Base-by-base conservation (phyloP, 2,113 vertebrate genomes). In the Strix uralensis region DNA sequence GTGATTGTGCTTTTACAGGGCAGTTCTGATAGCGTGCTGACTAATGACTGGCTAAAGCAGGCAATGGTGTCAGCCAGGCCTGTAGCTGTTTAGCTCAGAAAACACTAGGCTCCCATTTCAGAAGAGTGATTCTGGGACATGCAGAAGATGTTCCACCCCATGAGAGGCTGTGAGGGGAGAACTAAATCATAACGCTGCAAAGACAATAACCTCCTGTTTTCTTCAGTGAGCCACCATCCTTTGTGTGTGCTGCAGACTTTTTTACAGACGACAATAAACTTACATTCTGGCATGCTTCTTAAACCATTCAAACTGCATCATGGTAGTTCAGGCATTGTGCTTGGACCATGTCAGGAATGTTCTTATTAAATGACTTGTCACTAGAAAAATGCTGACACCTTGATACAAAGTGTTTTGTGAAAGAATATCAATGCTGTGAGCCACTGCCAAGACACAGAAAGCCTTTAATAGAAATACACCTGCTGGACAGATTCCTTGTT, bases 1-100 rank as follows among this genome's bases (percentile, higher is more conserved):
- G 69, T 93, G 93, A 92, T 92, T 2, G 2, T 96, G 81, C 89
- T 96, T 97, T 96, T 69, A 55, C 49, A 81, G 85, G 67, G 49
- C 74, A 85, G 92, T 95, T 89, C 46, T 92, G 87, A 85, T 86
- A 49, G 69, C 29, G 81, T 40, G 26, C 55, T 95, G 87, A 77
- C 54, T 85, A 90, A 59, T 75, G 66, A 38, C 55, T 2, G 9
- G 32, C 67, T 78, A 83, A 80, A 94, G 79, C 62, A 95, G 84
- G 61, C 79, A 13, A 36, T 86, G 69, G 72, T 84, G 83, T 73
- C 47, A 91, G 52, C 42, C 32, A 38, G 66, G 46, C 21, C 32
- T 92, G 58, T 70, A 51, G 74, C 55, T 88, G 40, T 59, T 73
- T 66, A 73, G 55, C 38, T 92, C 0, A 2, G 67, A 81, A 87